Percentiles rank a stretch among this genome's conserved stretches.
These are phyloP conservation scores for Vanessa tameamea DNA, from an alignment of 1,140 invertebrate species.

Conservation along the genomic window DNA sequence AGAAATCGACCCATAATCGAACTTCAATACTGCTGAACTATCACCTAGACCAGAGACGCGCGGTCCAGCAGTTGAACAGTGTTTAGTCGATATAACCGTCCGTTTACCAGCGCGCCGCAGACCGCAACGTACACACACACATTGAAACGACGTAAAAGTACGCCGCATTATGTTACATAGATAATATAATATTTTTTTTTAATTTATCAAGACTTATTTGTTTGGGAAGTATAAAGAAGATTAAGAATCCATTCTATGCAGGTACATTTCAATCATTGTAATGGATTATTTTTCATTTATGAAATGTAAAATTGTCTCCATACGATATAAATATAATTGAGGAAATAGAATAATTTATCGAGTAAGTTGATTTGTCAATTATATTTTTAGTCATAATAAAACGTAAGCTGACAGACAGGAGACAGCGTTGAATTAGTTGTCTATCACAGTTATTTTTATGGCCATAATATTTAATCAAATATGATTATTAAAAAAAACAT, in stretches of 20 bases:
- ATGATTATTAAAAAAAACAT: no score
- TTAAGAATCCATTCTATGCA: neutral
- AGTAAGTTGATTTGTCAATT: no score
- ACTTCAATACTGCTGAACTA: slow-evolving; percentile 10
- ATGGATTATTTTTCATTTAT: no score
- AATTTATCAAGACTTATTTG: neutral
- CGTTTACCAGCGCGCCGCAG: slow-evolving; percentile 67
- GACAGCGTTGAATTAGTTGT: no score
- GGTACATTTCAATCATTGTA: neutral
- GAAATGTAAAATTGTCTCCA: no score
- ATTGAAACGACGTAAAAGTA: slow-evolving; percentile 19
- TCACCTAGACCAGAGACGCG: neutral
- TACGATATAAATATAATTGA: no score
- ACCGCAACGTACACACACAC: slow-evolving; percentile 59
- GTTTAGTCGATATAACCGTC: slow-evolving; percentile 72
- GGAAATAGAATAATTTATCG: no score
- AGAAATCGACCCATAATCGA: slow-evolving; percentile 35
- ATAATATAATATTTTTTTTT: neutral
- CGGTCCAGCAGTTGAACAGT: slow-evolving; percentile 58
- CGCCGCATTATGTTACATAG: slow-evolving; percentile 33
- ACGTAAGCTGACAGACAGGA: no score
- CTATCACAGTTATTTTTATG: no score
- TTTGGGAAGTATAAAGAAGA: neutral
- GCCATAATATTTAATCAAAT: no score
- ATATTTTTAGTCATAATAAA: no score